Evolutionary conservation across 2,797 vertebrate species (phyloP).

Genomic region (Chaunax sp.): DNA sequence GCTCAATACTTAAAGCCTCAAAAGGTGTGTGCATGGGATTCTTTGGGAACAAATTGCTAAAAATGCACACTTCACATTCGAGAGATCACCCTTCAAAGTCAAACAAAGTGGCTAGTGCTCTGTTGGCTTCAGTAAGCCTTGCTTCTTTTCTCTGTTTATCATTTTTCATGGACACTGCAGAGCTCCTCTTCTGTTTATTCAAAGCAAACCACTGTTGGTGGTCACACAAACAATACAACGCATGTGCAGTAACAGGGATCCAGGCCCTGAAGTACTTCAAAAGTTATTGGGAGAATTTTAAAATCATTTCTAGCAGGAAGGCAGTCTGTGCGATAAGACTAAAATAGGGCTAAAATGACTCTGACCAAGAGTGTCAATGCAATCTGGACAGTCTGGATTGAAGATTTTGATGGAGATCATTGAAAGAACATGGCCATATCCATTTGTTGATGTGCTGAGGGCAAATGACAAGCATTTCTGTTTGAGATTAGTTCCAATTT

Average conservation of each 20-base stretch:
- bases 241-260: slow-evolving; percentile 20
- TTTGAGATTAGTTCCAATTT: too few species aligned
- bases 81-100: slow-evolving; percentile 42
- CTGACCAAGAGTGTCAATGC: background rate
- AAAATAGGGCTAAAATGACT: slow-evolving; percentile 15
- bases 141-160: slow-evolving; percentile 49
- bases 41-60: slow-evolving; percentile 28
- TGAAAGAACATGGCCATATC: background rate
- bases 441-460: background rate
- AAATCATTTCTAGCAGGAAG: slow-evolving; percentile 51
- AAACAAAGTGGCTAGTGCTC: slow-evolving; percentile 15
- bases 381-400: slow-evolving; percentile 17
- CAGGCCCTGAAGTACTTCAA: slow-evolving; percentile 34
- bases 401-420: slow-evolving; percentile 5
- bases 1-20: slow-evolving; percentile 31
- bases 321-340: background rate
- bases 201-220: slow-evolving; percentile 7
- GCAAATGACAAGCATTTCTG: background rate
- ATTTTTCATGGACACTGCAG: slow-evolving; percentile 24
- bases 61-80: background rate
- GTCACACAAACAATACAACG: slow-evolving; percentile 43
- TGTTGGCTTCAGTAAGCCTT: slow-evolving; percentile 16
- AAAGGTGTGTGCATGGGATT: slow-evolving; percentile 12
- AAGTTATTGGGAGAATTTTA: slow-evolving; percentile 44
- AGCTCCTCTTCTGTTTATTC: slow-evolving; percentile 49